Evolutionary conservation across 2,797 vertebrate species (phyloP), one percentile per base, ranked within the genome.

Genomic region (Siniperca scherzeri): DNA sequence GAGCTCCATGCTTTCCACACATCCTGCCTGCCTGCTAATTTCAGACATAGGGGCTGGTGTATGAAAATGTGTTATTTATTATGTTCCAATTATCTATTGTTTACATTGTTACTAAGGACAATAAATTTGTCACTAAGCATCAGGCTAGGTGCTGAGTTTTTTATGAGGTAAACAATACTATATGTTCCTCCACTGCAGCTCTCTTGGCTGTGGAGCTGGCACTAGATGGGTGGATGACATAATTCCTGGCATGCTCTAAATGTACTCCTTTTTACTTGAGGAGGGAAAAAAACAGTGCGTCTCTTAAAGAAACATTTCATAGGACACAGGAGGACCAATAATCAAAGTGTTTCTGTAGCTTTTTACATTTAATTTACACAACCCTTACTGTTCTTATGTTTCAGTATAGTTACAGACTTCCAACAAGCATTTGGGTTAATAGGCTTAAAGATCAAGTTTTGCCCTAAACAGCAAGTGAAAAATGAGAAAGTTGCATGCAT

Each of bases 121-220:
- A 96, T 96, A 96, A 96, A 95, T 95, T 91, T 96, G 96, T 97
- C 93, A 96, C 92, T 96, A 96, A 95, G 96, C 96, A 92, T 94
- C 94, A 86, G 93, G 90, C 91, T 96, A 94, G 96, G 95, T 96
- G 96, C 96, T 97, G 96, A 96, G 95, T 96, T 97, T 95, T 97
- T 96, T 96, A 96, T 92, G 97, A 96, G 97, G 96, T 97, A 97
- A 98, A 98, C 97, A 97, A 96, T 97, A 97, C 96, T 97, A 96
- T 96, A 96, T 96, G 96, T 96, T 97, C 96, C 94, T 97, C 95
- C 96, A 92, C 93, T 96, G 95, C 94, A 94, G 94, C 96, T 94
- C 96, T 96, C 8, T 96, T 96, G 96, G 96, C 96, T 93, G 91
- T 94, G 92, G 95, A 95, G 92, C 92, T 97, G 97, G 97, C 97